Evolutionary conservation across 2,113 vertebrate species (phyloP), one percentile per base, ranked within the genome.

Genomic region (Rattus norvegicus): DNA sequence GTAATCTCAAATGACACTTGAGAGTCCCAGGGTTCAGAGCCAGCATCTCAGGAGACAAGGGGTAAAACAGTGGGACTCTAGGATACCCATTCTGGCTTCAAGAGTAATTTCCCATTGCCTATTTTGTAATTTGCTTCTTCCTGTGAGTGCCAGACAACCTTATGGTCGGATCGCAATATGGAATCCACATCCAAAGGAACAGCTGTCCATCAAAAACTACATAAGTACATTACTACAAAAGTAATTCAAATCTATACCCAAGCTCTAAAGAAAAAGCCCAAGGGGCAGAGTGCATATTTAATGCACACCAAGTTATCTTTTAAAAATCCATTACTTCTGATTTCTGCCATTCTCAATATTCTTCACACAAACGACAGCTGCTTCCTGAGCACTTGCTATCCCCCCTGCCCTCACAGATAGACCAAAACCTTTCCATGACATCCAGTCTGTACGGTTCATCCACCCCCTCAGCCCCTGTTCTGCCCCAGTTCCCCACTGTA

Each of bases 261-360:
- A 75, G 85, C 65, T 93, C 87, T 92, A 83, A 88, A 96, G 56
- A 75, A 92, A 93, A 93, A 14, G 6, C n/a, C 39, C n/a, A 70
- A 91, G 12, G 14, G 79, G 24, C 67, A 36, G 76, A 80, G 54
- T 88, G 7, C 33, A 36, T 83, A 39, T 84, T 94, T 90, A 94
- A 90, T 36, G 26, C 39, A 75, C 81, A 69, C 7, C 61, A 85
- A 81, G 79, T 49, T 92, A 70, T 73, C 83, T 89, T 92, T 93
- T 43, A 90, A 85, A 94, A 84, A 89, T 75, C 54, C 28, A 63
- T 92, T n/a, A 93, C 49, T 91, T 65, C 39, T 49, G 28, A 26
- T 69, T 54, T 90, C 88, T 92, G 91, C 86, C 85, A 56, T 79
- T 87, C 86, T 96, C 77, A 79, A 12, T 87, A 89, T 63, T 54